Evolutionary conservation across 2,113 vertebrate species (phyloP).

Genomic region (Ptilorrhoa leucosticta): DNA sequence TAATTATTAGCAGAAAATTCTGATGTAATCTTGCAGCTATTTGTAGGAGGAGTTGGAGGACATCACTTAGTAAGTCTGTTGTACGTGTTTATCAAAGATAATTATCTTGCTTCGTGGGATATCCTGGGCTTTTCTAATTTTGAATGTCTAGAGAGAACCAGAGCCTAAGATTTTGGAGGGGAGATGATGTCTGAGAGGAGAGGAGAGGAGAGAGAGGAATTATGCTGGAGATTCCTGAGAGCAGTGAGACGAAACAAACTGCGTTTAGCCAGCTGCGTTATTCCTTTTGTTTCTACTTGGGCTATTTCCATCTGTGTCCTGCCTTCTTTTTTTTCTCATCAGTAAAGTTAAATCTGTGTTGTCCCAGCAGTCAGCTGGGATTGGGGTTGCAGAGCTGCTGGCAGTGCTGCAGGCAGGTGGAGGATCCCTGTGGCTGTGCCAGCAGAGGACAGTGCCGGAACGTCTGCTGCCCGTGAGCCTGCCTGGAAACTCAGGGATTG

Average conservation of each 20-base stretch:
- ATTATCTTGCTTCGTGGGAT: not conserved
- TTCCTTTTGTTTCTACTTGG: not conserved
- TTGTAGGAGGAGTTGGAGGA: slow-evolving; percentile 45
- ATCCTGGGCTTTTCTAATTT: not conserved
- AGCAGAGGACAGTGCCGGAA: not conserved
- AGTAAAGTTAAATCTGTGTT: rapidly evolving
- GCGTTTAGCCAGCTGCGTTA: rapidly evolving
- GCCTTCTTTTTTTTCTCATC: not conserved
- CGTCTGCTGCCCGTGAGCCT: rapidly evolving
- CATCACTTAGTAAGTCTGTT: slow-evolving; percentile 47
- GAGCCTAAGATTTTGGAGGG: not conserved
- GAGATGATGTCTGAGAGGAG: not conserved
- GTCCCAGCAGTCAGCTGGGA: not conserved
- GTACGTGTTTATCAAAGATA: not conserved
- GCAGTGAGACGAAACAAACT: not conserved
- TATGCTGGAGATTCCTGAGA: not conserved
- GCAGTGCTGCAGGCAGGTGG: not conserved
- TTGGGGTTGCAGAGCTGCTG: not conserved
- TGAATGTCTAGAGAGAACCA: not conserved
- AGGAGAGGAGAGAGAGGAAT: not conserved
- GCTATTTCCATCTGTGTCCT: not conserved
- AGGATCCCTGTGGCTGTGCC: not conserved
- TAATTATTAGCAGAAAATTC: slow-evolving; percentile 19
- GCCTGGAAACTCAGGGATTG: rapidly evolving
- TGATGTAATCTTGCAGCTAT: slow-evolving; percentile 23